Percentiles rank a stretch among this genome's conserved stretches.
Conservation (phyloP, 2,888 invertebrate genomes). For the Sturmia bella region DNA sequence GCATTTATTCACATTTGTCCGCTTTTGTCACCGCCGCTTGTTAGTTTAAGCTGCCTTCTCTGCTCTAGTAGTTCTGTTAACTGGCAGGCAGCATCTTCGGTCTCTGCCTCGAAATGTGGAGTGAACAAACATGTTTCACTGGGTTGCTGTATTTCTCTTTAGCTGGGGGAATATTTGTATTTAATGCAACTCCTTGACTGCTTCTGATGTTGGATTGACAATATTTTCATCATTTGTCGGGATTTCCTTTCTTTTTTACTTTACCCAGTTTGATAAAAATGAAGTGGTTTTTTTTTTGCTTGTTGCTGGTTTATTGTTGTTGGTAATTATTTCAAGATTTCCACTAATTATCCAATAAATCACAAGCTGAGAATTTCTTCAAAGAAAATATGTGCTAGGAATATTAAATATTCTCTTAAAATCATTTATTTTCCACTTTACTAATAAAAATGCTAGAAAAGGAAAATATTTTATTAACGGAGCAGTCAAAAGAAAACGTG, state of each 20-base stretch:
- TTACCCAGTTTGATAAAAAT: conserved; percentile 21
- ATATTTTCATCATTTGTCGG: conserved; percentile 38
- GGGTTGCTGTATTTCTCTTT: conserved; percentile 28
- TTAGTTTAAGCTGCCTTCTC: neutral
- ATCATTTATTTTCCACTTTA: neutral
- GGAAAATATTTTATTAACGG: conserved; percentile 1
- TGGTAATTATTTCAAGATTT: conserved; percentile 53
- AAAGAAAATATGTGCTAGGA: neutral
- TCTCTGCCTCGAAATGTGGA: conserved; percentile 2
- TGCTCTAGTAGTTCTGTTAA: conserved; percentile 47
- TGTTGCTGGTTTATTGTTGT: conserved; percentile 30
- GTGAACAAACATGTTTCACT: conserved; percentile 19
- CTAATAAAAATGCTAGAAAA: conserved; percentile 22
- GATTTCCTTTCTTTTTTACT: conserved; percentile 14
- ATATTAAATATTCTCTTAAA: neutral
- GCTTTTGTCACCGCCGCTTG: conserved; percentile 45
- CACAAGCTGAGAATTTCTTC: conserved; percentile 22
- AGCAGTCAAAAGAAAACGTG: conserved; percentile 2
- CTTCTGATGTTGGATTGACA: conserved; percentile 47
- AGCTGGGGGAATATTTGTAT: neutral
- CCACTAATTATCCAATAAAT: conserved; percentile 62
- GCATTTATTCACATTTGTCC: conserved; percentile 5
- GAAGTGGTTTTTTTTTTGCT: too few species aligned
- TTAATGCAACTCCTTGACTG: neutral
- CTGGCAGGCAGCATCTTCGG: conserved; percentile 7